Base-by-base conservation (phyloP, 2,113 vertebrate species). In the Carettochelys insculpta region DNA sequence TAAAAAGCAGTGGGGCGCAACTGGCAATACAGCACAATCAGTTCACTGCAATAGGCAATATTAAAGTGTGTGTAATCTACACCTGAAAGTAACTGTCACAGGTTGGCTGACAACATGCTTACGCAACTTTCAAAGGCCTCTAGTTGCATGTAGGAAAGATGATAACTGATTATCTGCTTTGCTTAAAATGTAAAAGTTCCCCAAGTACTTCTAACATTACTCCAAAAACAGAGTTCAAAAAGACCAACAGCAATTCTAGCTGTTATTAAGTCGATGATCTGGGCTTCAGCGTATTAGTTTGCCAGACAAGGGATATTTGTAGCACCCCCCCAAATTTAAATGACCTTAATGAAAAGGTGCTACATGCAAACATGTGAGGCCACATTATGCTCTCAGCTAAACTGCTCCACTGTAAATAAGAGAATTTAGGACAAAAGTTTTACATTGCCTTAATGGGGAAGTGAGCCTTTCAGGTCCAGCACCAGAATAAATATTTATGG, bases 1-100 rank as follows among this genome's bases (percentile, higher is more conserved):
- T 94, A 61, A 93, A 90, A 95, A 95, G 76, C 78, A 94, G 53
- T 34, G 78, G 87, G 73, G 80, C 54, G 82, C 51, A 87, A 90
- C 77, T 88, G 80, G 88, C 2, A 58, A 54, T 47, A n/a, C 14
- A 38, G 65, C 90, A 58, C 25, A 65, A 48, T 48, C 53, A 82
- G 87, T 16, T 41, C 11, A 71, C 85, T 29, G 61, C 76, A 27
- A 14, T 13, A 45, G 41, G 41, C 86, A 48, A 34, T 48, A 82
- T 87, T 78, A 78, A 61, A 8, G 51, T 89, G 91, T 80, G 80
- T 61, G 82, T 50, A 27, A 90, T 16, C 47, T 54, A 76, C 56
- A 47, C 25, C 45, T 10, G 10, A 85, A 76, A 76, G 24, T 6
- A 54, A 5, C 6, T 61, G 43, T 77, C 31, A 77, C 29, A 25